Percentiles rank a stretch among this genome's conserved stretches.
Evolutionary conservation across 2,888 invertebrate species (phyloP).

Genomic region (Spodoptera littoralis): DNA sequence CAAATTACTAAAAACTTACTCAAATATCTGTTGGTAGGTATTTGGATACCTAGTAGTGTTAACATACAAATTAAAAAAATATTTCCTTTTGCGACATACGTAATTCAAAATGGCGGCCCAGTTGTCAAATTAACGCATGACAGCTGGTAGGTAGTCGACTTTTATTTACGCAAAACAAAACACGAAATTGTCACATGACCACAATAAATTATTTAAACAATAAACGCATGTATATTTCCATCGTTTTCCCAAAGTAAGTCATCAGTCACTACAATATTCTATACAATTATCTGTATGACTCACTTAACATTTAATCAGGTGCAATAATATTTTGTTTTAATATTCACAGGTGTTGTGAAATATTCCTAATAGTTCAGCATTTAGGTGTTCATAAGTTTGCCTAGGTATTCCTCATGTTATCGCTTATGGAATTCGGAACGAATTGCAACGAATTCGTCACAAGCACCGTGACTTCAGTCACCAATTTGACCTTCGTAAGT

Average conservation of each 20-base stretch:
- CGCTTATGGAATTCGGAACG: conserved; percentile 44
- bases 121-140: conserved; percentile 6
- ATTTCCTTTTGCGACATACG: background rate
- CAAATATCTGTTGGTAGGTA: too few relatives aligned
- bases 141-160: conserved; percentile 6
- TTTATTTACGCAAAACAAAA: conserved; percentile 17
- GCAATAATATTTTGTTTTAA: conserved; percentile 24
- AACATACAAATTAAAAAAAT: too few relatives aligned
- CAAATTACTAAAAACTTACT: too few relatives aligned
- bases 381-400: conserved; percentile 4
- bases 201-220: conserved; percentile 2
- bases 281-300: conserved; percentile 28
- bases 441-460: conserved; percentile 41
- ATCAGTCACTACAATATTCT: conserved; percentile 13
- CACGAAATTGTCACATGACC: background rate
- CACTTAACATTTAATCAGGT: conserved; percentile 36
- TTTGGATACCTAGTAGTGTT: too few relatives aligned
- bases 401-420: conserved; percentile 22
- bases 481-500: conserved; percentile 3
- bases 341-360: conserved; percentile 16
- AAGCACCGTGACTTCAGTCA: conserved; percentile 23
- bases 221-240: background rate
- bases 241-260: conserved; percentile 3
- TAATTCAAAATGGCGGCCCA: background rate
- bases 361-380: background rate